Evolutionary conservation across 2,888 invertebrate genomes (phyloP), one percentile per base, ranked within the genome.

Genomic region (Dioctria linearis): DNA sequence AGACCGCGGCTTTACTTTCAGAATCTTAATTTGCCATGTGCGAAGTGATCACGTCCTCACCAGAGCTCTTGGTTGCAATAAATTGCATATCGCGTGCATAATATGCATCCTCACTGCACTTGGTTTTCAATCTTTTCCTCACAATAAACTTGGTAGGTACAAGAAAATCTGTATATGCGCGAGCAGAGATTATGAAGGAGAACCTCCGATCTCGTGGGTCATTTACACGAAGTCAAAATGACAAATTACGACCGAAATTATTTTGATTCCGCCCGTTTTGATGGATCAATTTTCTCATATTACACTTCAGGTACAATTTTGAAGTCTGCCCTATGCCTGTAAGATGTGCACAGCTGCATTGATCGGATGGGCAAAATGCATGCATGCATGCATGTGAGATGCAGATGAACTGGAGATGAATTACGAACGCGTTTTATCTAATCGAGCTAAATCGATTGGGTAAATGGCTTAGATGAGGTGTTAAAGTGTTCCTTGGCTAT

Each of bases 11-110:
- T 63, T 76, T 49, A 76, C 76, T 76, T 76, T 76, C 76, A 49
- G 76, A 76, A 76, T 76, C 76, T 76, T 76, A 76, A 76, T 76
- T 76, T 76, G 76, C 76, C 63, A 63, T 76, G 76, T 51, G 76
- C 76, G 63, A 76, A 49, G 76, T 42, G 76, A 76, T 76, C 76
- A 76, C 76, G 76, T 76, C 76, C 39, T 42, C 59, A 13, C 59
- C 57, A 42, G 57, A 46, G 63, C 59, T 75, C 75, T 61, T 61
- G 75, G 49, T 63, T 76, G 76, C 76, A 61, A 76, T 76, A 76
- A 76, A 76, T 76, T 76, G 76, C 76, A 76, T 76, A 76, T 76
- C 63, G 76, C 76, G 63, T 76, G 76, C 76, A 76, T 76, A 25
- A 25, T 25, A 76, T 76, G 76, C 76, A 76, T 76, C 63, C 46